These are phyloP conservation scores for human DNA, from an alignment of 2,113 vertebrate genomes.

Conservation along the genomic window DNA sequence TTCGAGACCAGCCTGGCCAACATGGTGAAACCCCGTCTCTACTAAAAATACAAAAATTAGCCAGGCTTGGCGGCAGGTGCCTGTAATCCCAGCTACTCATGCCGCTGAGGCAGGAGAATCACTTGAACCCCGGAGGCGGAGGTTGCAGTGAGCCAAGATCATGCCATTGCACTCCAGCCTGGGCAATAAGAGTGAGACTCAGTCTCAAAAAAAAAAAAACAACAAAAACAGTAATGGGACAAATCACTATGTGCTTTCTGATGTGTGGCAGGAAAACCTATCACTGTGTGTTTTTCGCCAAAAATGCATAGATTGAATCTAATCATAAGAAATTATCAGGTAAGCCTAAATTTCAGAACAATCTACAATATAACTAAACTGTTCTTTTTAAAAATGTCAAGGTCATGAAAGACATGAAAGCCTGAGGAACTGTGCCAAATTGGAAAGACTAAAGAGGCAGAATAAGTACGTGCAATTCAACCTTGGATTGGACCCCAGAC, in stretches of 20 bases:
- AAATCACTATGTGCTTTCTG: not conserved
- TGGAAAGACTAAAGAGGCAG: not conserved
- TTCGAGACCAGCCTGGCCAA: too few species aligned
- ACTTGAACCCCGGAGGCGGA: too few species aligned
- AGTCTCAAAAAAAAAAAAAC: too few species aligned
- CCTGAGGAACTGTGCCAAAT: not conserved
- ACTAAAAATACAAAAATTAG: too few species aligned
- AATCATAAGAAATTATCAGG: not conserved
- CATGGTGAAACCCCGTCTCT: too few species aligned
- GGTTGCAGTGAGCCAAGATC: too few species aligned
- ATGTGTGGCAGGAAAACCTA: not conserved
- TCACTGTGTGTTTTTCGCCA: not conserved
- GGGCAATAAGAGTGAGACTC: too few species aligned
- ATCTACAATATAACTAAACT: not conserved
- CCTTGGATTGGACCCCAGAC: not conserved
- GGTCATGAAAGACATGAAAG: not conserved
- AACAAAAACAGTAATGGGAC: not conserved
- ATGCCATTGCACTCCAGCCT: too few species aligned
- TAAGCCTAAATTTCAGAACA: not conserved
- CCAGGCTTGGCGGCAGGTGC: too few species aligned
- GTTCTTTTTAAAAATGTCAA: not conserved
- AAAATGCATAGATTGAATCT: not conserved
- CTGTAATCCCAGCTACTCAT: too few species aligned
- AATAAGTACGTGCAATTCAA: not conserved
- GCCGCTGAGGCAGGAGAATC: too few species aligned